These are phyloP conservation scores for Tarsius wallacei DNA, from an alignment of 2,797 vertebrate genomes.

Conservation along the genomic window DNA sequence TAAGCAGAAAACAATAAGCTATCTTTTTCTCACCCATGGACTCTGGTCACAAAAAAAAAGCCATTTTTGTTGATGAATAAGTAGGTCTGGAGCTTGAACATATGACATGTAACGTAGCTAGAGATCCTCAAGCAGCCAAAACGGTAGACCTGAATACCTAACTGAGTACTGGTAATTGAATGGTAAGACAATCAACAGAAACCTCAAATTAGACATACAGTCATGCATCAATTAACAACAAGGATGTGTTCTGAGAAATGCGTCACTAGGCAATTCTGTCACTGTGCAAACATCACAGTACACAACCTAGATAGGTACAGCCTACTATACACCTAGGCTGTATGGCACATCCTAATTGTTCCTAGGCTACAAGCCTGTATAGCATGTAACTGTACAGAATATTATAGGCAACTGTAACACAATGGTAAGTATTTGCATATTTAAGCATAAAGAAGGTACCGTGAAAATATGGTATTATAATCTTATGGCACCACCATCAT, in stretches of 20 bases:
- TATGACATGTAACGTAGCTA: neutral
- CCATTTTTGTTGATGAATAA: neutral
- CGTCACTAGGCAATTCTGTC: neutral
- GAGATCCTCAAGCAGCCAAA: neutral
- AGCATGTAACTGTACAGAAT: neutral
- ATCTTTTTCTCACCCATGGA: too few relatives aligned
- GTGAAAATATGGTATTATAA: neutral
- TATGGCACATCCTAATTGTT: neutral
- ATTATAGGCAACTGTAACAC: neutral
- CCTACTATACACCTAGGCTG: neutral
- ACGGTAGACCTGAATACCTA: neutral
- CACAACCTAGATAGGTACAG: neutral
- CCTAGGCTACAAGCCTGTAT: neutral
- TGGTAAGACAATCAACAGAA: neutral
- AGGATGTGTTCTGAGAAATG: neutral
- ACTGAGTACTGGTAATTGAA: neutral
- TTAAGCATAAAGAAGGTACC: neutral
- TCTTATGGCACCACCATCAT: neutral
- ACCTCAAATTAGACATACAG: conserved; percentile 15
- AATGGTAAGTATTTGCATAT: neutral
- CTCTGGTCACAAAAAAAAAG: neutral
- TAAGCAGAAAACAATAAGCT: neutral
- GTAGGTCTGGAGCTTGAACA: neutral
- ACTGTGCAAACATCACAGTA: neutral
- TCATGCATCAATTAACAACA: neutral